Evolutionary conservation across 2,888 invertebrate species (phyloP).

Genomic region (Ypsolopha sequella): DNA sequence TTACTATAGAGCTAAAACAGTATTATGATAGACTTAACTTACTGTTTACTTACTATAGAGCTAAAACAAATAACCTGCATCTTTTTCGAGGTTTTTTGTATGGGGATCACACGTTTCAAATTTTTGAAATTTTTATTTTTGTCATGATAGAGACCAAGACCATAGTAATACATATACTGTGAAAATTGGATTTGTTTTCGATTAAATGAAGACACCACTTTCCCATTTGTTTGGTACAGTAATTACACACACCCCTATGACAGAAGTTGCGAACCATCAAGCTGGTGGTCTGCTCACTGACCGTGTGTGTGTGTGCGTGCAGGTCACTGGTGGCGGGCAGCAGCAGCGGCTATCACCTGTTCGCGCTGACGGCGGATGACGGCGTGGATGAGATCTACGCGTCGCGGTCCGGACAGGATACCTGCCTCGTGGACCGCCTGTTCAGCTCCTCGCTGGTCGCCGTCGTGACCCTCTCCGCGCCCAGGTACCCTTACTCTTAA

Average conservation of each 20-base stretch:
- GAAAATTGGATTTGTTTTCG: no score
- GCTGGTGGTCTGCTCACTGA: no score
- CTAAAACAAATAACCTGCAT: no score
- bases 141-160: no score
- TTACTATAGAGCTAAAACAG: no score
- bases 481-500: conserved; percentile 67
- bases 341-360: conserved; percentile 90
- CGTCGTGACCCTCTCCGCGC: conserved; percentile 91
- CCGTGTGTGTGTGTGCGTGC: conserved; percentile 6
- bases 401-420: conserved; percentile 85
- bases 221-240: neutral
- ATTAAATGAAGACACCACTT: neutral
- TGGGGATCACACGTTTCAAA: no score
- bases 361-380: conserved; percentile 86
- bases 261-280: neutral
- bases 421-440: conserved; percentile 93
- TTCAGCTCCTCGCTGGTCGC: conserved; percentile 98
- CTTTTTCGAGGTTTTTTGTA: no score
- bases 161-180: no score
- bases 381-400: conserved; percentile 91
- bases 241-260: neutral
- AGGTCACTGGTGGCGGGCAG: conserved; percentile 95
- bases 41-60: no score
- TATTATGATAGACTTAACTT: no score
- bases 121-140: no score